phyloP scores from a whole-genome alignment of 64 coral and sea anemone species.

The Pachyseris speciosa region DNA sequence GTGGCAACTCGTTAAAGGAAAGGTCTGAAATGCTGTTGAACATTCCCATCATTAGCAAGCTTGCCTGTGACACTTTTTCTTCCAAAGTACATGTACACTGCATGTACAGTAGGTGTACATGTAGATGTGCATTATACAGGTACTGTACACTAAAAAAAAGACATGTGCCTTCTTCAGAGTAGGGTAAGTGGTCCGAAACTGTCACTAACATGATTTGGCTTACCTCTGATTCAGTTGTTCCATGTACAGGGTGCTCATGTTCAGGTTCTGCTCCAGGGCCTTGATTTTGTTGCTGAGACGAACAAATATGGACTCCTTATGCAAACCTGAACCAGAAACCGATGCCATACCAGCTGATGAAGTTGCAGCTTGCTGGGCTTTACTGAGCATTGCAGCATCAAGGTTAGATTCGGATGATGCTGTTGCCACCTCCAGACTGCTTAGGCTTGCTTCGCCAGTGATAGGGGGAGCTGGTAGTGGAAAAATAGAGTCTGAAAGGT shows the following conservation, averaged over 20 bases:
- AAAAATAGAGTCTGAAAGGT: constrained; percentile 7
- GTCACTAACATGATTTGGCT: too few relatives aligned
- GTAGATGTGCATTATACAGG: too few relatives aligned
- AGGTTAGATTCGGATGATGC: neutral
- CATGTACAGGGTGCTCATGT: constrained; percentile 91
- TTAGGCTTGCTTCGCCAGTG: neutral
- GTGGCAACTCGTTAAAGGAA: too few relatives aligned
- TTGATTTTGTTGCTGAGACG: constrained; percentile 97
- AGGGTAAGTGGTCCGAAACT: too few relatives aligned
- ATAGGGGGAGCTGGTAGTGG: constrained; percentile 33
- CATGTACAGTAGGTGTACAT: neutral
- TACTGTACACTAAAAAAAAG: too few relatives aligned
- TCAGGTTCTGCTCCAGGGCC: constrained; percentile 92
- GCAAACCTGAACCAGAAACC: constrained; percentile 56
- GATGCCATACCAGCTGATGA: constrained; percentile 48
- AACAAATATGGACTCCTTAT: constrained; percentile 99
- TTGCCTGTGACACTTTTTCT: too few relatives aligned
- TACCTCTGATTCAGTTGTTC: constrained; percentile 98
- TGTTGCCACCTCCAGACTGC: constrained; percentile 1
- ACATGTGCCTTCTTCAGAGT: too few relatives aligned
- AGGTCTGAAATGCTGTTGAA: too few relatives aligned
- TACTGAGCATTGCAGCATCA: constrained; percentile 31
- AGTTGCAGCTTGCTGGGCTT: constrained; percentile 37
- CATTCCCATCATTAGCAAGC: too few relatives aligned
- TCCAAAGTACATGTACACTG: too few relatives aligned